These are phyloP conservation scores for Pseudomugil gertrudae DNA, from an alignment of 2,797 vertebrate species.

Conservation along the genomic window DNA sequence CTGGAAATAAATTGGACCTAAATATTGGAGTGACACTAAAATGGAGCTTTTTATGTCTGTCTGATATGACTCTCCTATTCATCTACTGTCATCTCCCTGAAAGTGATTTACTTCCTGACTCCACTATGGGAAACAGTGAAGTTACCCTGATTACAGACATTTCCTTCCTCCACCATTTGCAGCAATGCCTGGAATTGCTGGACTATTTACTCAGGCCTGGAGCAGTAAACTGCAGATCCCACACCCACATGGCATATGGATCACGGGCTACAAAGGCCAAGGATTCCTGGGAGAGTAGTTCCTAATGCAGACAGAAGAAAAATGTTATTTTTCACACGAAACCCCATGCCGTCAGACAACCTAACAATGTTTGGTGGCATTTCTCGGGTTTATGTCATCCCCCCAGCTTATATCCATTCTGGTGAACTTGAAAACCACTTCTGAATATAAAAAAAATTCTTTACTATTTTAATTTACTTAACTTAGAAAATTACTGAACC, in stretches of 20 bases:
- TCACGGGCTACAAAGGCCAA: constrained; percentile 61
- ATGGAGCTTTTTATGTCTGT: constrained; percentile 18
- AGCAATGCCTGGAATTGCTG: constrained; percentile 77
- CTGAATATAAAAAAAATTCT: no score
- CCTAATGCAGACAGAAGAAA: constrained; percentile 38
- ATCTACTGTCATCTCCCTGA: constrained; percentile 65
- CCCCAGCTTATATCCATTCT: no score
- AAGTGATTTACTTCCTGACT: constrained; percentile 71
- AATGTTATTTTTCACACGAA: constrained; percentile 30
- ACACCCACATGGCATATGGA: constrained; percentile 78
- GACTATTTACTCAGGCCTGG: constrained; percentile 78
- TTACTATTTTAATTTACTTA: no score
- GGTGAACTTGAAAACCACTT: neutral
- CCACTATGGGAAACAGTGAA: constrained; percentile 74
- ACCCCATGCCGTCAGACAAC: constrained; percentile 29
- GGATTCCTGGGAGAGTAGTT: constrained; percentile 67
- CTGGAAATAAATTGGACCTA: constrained; percentile 3
- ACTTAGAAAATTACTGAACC: no score
- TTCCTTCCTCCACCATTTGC: constrained; percentile 79
- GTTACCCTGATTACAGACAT: constrained; percentile 80
- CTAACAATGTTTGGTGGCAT: constrained; percentile 21
- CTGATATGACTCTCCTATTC: constrained; percentile 44
- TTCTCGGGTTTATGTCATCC: constrained; percentile 24
- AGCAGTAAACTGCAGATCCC: constrained; percentile 74
- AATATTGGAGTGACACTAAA: constrained; percentile 1